phyloP scores from a whole-genome alignment of 2,113 vertebrate species.

The Thymallus thymallus region DNA sequence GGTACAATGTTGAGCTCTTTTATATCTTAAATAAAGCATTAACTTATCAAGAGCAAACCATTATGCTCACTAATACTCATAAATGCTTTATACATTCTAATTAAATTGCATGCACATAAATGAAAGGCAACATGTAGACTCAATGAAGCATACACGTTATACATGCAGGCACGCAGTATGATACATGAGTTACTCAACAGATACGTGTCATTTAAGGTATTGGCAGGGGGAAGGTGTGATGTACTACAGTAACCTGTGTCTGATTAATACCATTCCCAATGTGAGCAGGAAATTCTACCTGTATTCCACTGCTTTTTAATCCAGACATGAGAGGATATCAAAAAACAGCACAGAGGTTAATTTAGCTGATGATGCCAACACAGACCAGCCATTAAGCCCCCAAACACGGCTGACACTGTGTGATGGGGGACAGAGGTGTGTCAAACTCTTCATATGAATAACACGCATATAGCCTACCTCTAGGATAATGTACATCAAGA shows the following conservation, averaged over 20 bases:
- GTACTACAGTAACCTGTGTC: constrained; percentile 60
- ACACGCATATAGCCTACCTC: constrained; percentile 30
- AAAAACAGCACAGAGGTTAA: constrained; percentile 56
- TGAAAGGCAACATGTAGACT: no score
- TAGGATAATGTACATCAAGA: constrained; percentile 28
- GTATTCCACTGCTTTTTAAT: constrained; percentile 43
- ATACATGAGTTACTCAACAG: background rate
- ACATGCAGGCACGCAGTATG: background rate
- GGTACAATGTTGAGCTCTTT: no score
- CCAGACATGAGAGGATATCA: constrained; percentile 45
- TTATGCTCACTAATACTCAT: no score
- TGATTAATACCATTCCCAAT: constrained; percentile 60
- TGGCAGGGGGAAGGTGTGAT: constrained; percentile 47
- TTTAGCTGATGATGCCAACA: constrained; percentile 56
- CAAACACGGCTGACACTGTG: constrained; percentile 30
- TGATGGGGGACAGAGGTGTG: constrained; percentile 48
- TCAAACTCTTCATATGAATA: constrained; percentile 48
- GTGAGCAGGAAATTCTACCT: constrained; percentile 54
- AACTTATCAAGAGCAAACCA: no score
- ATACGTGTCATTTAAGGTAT: constrained; percentile 29
- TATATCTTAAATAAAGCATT: background rate
- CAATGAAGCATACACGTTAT: background rate
- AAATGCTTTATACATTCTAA: no score
- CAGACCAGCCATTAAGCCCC: constrained; percentile 59
- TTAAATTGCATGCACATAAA: no score